Percentiles rank a stretch among this genome's conserved stretches.
Conservation (phyloP, 2,888 invertebrate species). For the Drosophila seclusa region DNA sequence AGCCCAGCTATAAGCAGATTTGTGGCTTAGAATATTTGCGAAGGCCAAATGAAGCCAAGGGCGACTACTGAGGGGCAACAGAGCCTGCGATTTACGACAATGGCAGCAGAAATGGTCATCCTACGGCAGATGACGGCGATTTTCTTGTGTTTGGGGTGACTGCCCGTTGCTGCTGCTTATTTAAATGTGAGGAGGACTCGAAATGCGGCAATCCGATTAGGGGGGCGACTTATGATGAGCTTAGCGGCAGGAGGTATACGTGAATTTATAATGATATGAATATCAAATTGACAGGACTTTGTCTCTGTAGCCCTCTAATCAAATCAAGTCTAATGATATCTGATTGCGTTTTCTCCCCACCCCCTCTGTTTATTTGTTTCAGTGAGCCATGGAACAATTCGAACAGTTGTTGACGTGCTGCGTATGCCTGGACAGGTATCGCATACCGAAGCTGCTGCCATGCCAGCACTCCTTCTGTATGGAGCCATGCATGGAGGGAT, state of each 20-base stretch:
- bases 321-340: slow-evolving; percentile 73
- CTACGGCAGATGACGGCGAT: slow-evolving; percentile 37
- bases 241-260: slow-evolving; percentile 47
- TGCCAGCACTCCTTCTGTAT: slow-evolving; percentile 99
- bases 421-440: slow-evolving; percentile 98
- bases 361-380: slow-evolving; percentile 44
- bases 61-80: slow-evolving; percentile 15
- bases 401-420: slow-evolving; percentile 99
- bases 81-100: slow-evolving; percentile 67
- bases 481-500: slow-evolving; percentile 99
- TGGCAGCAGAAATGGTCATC: slow-evolving; percentile 73
- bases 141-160: slow-evolving; percentile 8
- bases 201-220: slow-evolving; percentile 72
- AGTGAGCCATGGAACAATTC: slow-evolving; percentile 94
- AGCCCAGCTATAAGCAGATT: slow-evolving; percentile 80
- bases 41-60: slow-evolving; percentile 66
- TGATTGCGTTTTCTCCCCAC: slow-evolving; percentile 39
- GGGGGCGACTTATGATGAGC: slow-evolving; percentile 68
- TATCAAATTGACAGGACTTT: slow-evolving; percentile 78
- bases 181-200: slow-evolving; percentile 61
- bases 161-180: slow-evolving; percentile 39
- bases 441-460: slow-evolving; percentile 99
- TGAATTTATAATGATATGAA: slow-evolving; percentile 82
- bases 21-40: slow-evolving; percentile 79
- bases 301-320: slow-evolving; percentile 58